Percentiles rank a stretch among this genome's conserved stretches.
phyloP scores from a whole-genome alignment of 2,797 vertebrate genomes.

The Sternotherus odoratus region DNA sequence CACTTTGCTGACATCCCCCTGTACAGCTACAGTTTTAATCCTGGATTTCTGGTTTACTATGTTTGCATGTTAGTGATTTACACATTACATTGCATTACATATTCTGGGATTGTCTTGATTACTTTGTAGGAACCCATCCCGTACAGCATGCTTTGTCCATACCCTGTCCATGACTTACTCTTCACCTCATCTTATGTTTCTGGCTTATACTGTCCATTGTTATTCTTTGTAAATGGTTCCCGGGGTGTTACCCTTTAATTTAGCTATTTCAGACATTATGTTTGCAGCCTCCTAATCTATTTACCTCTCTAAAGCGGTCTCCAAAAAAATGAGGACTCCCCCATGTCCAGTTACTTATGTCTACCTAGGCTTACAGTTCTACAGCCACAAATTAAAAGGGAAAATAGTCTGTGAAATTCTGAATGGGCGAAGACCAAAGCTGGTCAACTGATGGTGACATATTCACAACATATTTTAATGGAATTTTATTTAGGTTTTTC shows the following conservation, averaged over 20 bases:
- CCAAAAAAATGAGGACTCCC: neutral
- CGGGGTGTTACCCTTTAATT: neutral
- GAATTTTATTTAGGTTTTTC: neutral
- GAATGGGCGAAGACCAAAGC: neutral
- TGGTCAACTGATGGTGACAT: neutral
- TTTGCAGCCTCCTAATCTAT: too few species aligned
- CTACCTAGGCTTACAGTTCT: neutral
- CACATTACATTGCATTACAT: neutral
- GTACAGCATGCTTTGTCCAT: neutral
- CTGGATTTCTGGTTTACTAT: slow-evolving; percentile 24
- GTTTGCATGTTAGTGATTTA: neutral
- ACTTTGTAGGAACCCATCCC: neutral
- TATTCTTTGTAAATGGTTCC: neutral
- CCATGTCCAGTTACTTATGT: neutral
- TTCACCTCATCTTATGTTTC: neutral
- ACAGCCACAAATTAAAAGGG: neutral
- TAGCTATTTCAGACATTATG: neutral
- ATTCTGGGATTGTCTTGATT: neutral
- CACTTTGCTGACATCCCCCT: too few species aligned
- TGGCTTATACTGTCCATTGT: neutral
- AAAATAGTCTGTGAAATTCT: neutral
- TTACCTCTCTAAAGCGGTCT: neutral
- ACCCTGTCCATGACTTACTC: neutral
- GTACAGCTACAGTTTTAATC: neutral
- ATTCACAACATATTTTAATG: neutral